Conservation (phyloP, 2,888 invertebrate genomes). For the Eurytoma adleriae region DNA sequence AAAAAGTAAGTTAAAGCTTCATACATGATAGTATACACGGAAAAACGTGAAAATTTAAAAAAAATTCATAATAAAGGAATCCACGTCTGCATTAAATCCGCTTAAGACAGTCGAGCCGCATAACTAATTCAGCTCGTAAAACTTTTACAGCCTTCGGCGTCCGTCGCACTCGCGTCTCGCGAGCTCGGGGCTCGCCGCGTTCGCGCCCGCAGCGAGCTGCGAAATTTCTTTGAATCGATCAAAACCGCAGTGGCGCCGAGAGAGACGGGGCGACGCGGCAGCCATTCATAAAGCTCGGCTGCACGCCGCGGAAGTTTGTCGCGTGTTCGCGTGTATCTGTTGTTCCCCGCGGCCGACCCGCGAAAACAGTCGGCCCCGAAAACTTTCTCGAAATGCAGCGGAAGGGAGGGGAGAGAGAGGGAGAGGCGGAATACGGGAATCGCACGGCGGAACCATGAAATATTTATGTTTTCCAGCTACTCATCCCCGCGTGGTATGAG, state of each 20-base stretch:
- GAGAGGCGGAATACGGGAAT: conserved; percentile 35
- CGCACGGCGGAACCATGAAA: conserved; percentile 64
- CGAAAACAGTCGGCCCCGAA: conserved; percentile 55
- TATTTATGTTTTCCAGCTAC: conserved; percentile 68
- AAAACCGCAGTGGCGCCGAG: conserved; percentile 5
- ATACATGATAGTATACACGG: neutral
- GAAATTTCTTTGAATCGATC: conserved; percentile 42
- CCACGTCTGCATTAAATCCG: conserved; percentile 12
- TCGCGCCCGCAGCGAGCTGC: conserved; percentile 8
- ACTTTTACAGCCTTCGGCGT: conserved; percentile 31
- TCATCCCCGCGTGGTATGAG: neutral
- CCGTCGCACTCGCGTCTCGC: neutral
- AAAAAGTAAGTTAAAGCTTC: too few relatives aligned
- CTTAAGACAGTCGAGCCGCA: neutral
- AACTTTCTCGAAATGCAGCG: conserved; percentile 51
- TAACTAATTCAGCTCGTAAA: conserved; percentile 36
- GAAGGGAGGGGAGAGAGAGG: neutral
- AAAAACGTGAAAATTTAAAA: neutral
- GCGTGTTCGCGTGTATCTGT: conserved; percentile 32
- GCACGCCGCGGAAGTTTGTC: conserved; percentile 24
- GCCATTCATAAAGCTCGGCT: conserved; percentile 43
- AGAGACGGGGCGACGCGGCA: conserved; percentile 5
- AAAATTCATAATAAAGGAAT: neutral
- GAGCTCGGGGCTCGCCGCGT: too few relatives aligned
- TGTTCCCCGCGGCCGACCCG: conserved; percentile 27